Percentiles rank a stretch among this genome's conserved stretches.
Evolutionary conservation across 2,888 invertebrate genomes (phyloP).

Genomic region (Nipponacmea schrenckii): DNA sequence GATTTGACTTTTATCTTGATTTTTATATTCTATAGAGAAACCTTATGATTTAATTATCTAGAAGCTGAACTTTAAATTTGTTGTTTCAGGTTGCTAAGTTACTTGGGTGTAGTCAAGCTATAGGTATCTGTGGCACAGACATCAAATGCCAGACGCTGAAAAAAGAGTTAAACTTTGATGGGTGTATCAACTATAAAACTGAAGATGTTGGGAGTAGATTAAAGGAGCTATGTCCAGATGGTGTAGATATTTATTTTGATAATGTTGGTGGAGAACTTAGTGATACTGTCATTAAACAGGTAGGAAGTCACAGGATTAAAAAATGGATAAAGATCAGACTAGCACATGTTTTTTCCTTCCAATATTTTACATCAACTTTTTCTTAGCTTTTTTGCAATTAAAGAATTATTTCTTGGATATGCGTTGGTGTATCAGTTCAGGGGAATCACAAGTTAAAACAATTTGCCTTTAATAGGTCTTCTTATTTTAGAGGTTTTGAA

Average conservation of each 20-base stretch:
- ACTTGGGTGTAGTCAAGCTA: slow-evolving; percentile 58
- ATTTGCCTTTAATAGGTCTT: too few species aligned
- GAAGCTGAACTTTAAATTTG: neutral
- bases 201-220: slow-evolving; percentile 55
- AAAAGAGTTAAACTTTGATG: slow-evolving; percentile 61
- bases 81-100: slow-evolving; percentile 57
- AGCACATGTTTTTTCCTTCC: too few species aligned
- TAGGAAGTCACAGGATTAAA: slow-evolving; percentile 32
- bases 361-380: too few species aligned
- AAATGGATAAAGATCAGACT: too few species aligned
- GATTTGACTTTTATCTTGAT: neutral
- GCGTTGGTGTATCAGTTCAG: too few species aligned
- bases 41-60: neutral
- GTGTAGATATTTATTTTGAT: slow-evolving; percentile 68
- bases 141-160: slow-evolving; percentile 62
- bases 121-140: slow-evolving; percentile 68
- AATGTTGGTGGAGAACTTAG: slow-evolving; percentile 68
- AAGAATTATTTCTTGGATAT: too few species aligned
- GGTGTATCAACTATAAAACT: slow-evolving; percentile 66
- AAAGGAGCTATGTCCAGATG: slow-evolving; percentile 57
- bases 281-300: slow-evolving; percentile 65
- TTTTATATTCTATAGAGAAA: neutral
- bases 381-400: too few species aligned
- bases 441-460: too few species aligned
- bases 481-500: neutral